phyloP scores from a whole-genome alignment of 1,140 invertebrate genomes.

The Lepidurus packardi region DNA sequence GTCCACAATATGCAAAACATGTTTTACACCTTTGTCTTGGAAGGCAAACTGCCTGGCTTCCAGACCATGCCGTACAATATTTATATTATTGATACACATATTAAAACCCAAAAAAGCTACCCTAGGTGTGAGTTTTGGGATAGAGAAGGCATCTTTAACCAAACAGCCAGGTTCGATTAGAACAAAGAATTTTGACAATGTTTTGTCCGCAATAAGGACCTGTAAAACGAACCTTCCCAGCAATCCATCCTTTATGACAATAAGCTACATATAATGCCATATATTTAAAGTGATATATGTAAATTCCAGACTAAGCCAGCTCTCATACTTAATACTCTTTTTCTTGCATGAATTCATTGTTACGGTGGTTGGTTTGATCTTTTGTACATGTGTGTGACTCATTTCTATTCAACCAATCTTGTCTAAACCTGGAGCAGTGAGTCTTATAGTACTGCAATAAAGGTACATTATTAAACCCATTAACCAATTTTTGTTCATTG shows the following conservation, averaged over 20 bases:
- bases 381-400: slow-evolving; percentile 8
- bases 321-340: background rate
- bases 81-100: background rate
- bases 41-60: background rate
- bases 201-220: background rate
- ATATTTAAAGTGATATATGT: slow-evolving; percentile 10
- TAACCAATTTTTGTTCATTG: background rate
- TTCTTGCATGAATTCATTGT: background rate
- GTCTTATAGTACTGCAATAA: background rate
- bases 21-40: background rate
- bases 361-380: background rate
- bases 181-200: background rate
- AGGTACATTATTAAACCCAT: background rate
- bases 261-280: background rate
- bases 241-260: background rate
- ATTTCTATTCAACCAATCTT: background rate
- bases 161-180: background rate
- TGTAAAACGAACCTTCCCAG: background rate
- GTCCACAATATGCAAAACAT: background rate
- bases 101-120: slow-evolving; percentile 1
- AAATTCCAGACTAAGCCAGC: background rate
- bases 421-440: background rate
- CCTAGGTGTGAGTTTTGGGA: background rate
- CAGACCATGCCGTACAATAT: background rate
- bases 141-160: background rate